Base-by-base conservation (phyloP, 2,888 invertebrate genomes). In the Erebia aethiops region DNA sequence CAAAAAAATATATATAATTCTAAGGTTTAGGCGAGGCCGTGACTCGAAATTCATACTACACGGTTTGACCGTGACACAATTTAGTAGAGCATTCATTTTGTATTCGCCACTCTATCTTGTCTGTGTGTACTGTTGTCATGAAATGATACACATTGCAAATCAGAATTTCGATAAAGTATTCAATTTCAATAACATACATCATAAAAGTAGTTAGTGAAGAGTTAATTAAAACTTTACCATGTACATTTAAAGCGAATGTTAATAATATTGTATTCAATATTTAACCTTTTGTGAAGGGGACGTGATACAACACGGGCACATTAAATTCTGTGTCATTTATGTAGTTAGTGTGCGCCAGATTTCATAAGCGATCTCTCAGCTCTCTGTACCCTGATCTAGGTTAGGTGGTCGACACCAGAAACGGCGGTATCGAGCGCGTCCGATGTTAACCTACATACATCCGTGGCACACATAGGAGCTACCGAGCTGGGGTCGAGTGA, bases 321-420 rank as follows among this genome's bases (percentile, higher is more conserved):
- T 86, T 83, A 83, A 84, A 82, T 84, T 86, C 84, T 82, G 84
- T 88, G 89, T 87, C 87, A 88, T 88, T 88, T 86, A 90, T 88
- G 88, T 87, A 90, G 90, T 81, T 85, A 81, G 82, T 87, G 88
- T 88, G 91, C 87, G 90, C 92, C 90, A 92, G 91, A 93, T 92
- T 92, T 92, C 91, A 92, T 92, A 92, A 92, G 91, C 91, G 89
- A 91, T 92, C 91, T 93, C 92, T 91, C 91, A 86, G 87, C 91
- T 93, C 92, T 91, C 91, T 86, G 87, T 88, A 90, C 92, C 92
- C 92, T 92, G 92, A 92, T 92, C 92, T 92, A 91, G 92, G 93
- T 93, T 93, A 93, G 89, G 90, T 92, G 91, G 91, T 87, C 92
- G 92, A 86, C 91, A 87, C 85, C 89, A 87, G 84, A 86, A 83